Conservation (phyloP, 1,140 invertebrate genomes). For the Calycopis cecrops region DNA sequence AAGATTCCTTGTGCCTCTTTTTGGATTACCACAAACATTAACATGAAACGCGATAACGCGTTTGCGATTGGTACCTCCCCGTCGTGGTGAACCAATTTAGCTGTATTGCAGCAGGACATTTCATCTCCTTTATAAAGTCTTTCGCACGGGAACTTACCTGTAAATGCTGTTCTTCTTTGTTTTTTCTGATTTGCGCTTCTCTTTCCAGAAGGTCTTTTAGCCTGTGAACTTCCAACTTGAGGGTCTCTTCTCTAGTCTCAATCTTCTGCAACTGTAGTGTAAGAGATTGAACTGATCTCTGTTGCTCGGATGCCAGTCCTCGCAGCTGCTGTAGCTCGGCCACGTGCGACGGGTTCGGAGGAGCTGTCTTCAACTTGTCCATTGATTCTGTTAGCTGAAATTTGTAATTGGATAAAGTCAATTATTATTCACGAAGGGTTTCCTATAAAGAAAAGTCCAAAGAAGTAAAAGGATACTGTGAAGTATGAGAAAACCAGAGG, state of each 20-base stretch:
- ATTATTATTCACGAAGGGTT: not conserved
- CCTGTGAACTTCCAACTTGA: slow-evolving; percentile 55
- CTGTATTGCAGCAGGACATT: too few relatives aligned
- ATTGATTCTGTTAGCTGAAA: slow-evolving; percentile 48
- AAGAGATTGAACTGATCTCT: slow-evolving; percentile 51
- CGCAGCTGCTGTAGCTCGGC: slow-evolving; percentile 56
- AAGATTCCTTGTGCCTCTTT: too few relatives aligned
- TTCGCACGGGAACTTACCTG: slow-evolving; percentile 32
- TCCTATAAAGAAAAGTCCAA: not conserved
- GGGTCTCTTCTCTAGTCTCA: slow-evolving; percentile 54
- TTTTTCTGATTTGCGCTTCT: slow-evolving; percentile 37
- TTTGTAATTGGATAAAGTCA: slow-evolving; percentile 1
- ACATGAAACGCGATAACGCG: too few relatives aligned
- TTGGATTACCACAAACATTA: too few relatives aligned
- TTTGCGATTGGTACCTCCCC: too few relatives aligned
- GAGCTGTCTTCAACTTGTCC: slow-evolving; percentile 41
- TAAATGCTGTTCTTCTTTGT: slow-evolving; percentile 50
- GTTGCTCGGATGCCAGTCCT: slow-evolving; percentile 52
- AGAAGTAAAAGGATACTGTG: not conserved
- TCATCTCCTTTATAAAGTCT: not conserved
- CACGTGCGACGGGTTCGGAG: slow-evolving; percentile 44
- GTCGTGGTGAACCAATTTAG: too few relatives aligned
- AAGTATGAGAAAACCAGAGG: not conserved
- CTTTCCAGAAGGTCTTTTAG: slow-evolving; percentile 58
- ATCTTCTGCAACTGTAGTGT: slow-evolving; percentile 49